Evolutionary conservation across 2,113 vertebrate species (phyloP), one percentile per base, ranked within the genome.

Genomic region (Synodontis membranacea): DNA sequence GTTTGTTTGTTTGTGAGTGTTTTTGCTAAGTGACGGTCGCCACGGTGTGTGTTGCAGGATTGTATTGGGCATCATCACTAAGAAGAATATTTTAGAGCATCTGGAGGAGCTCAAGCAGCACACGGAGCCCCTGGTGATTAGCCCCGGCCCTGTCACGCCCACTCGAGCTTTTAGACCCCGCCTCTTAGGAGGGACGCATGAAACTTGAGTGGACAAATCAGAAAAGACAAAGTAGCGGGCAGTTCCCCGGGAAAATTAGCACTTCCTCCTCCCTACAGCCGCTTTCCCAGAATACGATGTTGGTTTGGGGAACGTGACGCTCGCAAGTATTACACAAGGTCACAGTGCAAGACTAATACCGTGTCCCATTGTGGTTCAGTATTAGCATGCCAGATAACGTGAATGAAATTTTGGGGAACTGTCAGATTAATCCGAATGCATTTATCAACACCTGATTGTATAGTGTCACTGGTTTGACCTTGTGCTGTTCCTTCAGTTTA

Each of bases 51-150:
- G 97, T 99, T 99, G 94, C 98, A 99, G 98, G 98, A 98, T 96
- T 98, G 95, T 99, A 96, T 99, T 99, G 97, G 98, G 98, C 94
- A 98, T 99, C 98, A 99, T 99, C 98, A 99, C 98, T 95, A 99
- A 99, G 98, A 99, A 99, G 98, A 99, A 99, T 97, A 98, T 98
- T 95, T 97, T 99, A 99, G 97, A 97, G 91, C 98, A 99, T 96
- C 97, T 99, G 96, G 97, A 99, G 96, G 96, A 98, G 96, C 96
- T 98, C 96, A 97, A 97, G 97, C 96, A 96, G 94, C 96, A 96
- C 95, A 94, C 96, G 95, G 96, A 97, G 94, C 96, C 96, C 95
- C 94, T 97, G 98, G 98, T 99, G 97, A 98, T 96, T 97, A 98
- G 97, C 95, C 95, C 95, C 96, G 91, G 95, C 96, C 96, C 94